Conservation (phyloP, 2,888 invertebrate genomes). For the Agrenia bidenticulata region DNA sequence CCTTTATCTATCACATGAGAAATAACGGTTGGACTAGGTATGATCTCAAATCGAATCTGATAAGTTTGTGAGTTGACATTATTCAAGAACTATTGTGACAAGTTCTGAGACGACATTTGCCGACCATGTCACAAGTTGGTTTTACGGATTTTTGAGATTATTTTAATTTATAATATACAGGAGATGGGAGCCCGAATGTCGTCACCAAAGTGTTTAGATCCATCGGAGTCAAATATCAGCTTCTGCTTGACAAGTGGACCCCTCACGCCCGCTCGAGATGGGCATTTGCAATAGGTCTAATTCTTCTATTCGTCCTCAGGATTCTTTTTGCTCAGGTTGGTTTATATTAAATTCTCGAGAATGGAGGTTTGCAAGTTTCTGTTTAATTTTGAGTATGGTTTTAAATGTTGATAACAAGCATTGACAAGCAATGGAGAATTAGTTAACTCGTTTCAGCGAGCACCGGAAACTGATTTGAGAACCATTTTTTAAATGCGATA, state of each 20-base stretch:
- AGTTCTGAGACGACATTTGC: no score
- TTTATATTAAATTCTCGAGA: neutral
- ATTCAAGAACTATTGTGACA: no score
- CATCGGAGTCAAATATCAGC: constrained; percentile 51
- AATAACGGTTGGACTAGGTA: no score
- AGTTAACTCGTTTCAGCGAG: neutral
- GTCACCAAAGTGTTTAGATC: constrained; percentile 47
- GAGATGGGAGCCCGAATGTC: constrained; percentile 38
- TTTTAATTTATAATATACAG: constrained; percentile 19
- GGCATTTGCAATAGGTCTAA: constrained; percentile 69
- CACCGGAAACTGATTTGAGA: neutral
- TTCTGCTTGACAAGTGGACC: constrained; percentile 53
- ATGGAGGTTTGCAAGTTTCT: neutral
- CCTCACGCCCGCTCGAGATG: constrained; percentile 68
- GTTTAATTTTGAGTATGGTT: neutral
- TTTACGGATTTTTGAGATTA: neutral
- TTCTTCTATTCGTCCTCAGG: constrained; percentile 74
- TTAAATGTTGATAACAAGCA: neutral
- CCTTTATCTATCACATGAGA: neutral
- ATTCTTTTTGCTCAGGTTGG: constrained; percentile 78
- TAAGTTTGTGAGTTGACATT: no score
- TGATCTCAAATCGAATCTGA: no score
- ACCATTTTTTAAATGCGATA: neutral
- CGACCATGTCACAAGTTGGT: no score
- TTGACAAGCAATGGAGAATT: neutral